These are phyloP conservation scores for Pangasianodon hypophthalmus DNA, from an alignment of 2,113 vertebrate genomes.

Conservation along the genomic window DNA sequence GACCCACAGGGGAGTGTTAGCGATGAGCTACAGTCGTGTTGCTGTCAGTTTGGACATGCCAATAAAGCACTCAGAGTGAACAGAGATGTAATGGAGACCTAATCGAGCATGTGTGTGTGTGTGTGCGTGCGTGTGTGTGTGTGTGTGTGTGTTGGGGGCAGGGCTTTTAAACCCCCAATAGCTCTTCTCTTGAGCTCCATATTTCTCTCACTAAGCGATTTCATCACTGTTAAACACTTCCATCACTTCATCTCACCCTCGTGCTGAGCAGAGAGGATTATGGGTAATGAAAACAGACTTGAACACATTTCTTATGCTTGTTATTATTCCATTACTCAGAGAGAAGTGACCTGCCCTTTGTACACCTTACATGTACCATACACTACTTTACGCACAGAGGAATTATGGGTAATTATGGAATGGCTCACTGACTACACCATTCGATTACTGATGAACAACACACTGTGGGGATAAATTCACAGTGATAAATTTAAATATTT, in stretches of 20 bases:
- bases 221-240: background rate
- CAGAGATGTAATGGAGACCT: slow-evolving; percentile 35
- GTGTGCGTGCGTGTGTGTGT: slow-evolving; percentile 1
- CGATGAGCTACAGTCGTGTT: slow-evolving; percentile 21
- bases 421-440: background rate
- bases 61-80: slow-evolving; percentile 38
- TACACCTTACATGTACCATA: background rate
- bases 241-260: background rate
- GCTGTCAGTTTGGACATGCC: slow-evolving; percentile 29
- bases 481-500: too few species aligned
- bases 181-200: background rate
- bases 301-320: background rate
- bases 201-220: background rate
- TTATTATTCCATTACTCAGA: background rate
- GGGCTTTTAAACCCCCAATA: background rate
- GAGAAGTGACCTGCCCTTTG: background rate
- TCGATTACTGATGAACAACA: background rate
- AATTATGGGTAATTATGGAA: background rate
- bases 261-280: slow-evolving; percentile 4
- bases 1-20: slow-evolving; percentile 33
- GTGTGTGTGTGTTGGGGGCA: background rate
- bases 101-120: slow-evolving; percentile 24
- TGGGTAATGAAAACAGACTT: background rate
- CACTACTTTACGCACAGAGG: background rate
- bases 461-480: too few species aligned